These are phyloP conservation scores for Martes martes DNA, from an alignment of 2,113 vertebrate species.

Conservation along the genomic window DNA sequence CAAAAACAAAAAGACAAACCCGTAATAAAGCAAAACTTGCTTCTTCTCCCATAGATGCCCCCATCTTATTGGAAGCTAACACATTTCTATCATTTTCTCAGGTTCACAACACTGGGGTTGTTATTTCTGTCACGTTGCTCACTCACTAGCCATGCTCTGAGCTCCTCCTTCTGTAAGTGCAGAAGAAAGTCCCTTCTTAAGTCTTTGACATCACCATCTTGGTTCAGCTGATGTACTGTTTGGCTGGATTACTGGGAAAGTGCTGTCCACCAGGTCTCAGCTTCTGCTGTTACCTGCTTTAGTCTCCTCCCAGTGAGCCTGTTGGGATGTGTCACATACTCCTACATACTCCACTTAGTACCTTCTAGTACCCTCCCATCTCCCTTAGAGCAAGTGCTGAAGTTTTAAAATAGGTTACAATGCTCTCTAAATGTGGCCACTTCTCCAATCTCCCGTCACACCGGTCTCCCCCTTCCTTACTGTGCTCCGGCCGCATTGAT, in stretches of 20 bases:
- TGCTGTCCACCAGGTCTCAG: background rate
- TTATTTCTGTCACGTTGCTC: background rate
- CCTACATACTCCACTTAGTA: background rate
- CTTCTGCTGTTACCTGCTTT: background rate
- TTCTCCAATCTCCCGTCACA: background rate
- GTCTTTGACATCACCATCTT: background rate
- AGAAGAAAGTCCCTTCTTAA: background rate
- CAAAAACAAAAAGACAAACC: background rate
- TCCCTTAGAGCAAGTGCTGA: background rate
- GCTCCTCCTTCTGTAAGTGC: background rate
- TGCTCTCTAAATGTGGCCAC: background rate
- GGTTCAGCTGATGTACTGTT: background rate
- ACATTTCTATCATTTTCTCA: background rate
- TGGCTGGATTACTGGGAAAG: background rate
- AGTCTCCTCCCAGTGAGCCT: background rate
- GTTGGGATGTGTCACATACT: too few relatives aligned
- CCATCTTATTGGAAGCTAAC: background rate
- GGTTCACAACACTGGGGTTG: background rate
- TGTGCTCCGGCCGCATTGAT: background rate
- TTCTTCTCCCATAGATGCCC: background rate
- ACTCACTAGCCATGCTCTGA: background rate
- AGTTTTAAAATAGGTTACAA: background rate
- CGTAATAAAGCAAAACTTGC: background rate
- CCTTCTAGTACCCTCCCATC: too few relatives aligned
- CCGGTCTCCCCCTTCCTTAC: background rate